A percentile compares a stretch with the other conserved stretches of the same genome.
Conservation (phyloP, 2,797 vertebrate genomes). For the Sebastes itinus region DNA sequence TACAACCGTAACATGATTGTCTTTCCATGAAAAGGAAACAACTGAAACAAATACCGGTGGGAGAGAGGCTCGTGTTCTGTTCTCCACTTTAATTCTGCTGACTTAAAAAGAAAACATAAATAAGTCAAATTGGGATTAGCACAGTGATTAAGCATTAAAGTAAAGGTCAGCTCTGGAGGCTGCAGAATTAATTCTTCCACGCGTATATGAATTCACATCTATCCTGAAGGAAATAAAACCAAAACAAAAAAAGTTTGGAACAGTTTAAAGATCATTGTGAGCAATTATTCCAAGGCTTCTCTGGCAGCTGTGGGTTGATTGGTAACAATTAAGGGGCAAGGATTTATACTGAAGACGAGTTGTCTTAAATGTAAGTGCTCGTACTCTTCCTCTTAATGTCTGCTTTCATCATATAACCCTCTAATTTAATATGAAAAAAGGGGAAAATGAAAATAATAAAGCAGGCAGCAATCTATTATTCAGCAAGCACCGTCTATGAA, state of each 20-base stretch:
- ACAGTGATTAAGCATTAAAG: constrained; percentile 33
- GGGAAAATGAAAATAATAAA: neutral
- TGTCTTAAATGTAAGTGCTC: neutral
- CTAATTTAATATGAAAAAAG: neutral
- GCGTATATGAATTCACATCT: neutral
- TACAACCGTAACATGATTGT: neutral
- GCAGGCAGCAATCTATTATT: neutral
- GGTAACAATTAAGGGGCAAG: neutral
- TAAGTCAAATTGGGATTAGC: constrained; percentile 37
- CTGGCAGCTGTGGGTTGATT: neutral
- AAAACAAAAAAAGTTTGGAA: neutral
- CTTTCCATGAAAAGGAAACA: neutral
- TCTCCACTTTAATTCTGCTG: constrained; percentile 12
- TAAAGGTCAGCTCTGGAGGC: constrained; percentile 49
- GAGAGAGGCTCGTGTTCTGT: neutral
- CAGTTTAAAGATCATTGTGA: neutral
- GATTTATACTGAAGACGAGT: neutral
- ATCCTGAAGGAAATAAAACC: neutral
- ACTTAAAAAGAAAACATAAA: constrained; percentile 6
- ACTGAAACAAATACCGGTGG: neutral
- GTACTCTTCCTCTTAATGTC: neutral
- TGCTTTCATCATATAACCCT: neutral
- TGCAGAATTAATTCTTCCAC: neutral
- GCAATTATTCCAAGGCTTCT: neutral
- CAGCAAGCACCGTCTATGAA: neutral